Evolutionary conservation across 2,888 invertebrate species (phyloP).

Genomic region (Euplexia lucipara): DNA sequence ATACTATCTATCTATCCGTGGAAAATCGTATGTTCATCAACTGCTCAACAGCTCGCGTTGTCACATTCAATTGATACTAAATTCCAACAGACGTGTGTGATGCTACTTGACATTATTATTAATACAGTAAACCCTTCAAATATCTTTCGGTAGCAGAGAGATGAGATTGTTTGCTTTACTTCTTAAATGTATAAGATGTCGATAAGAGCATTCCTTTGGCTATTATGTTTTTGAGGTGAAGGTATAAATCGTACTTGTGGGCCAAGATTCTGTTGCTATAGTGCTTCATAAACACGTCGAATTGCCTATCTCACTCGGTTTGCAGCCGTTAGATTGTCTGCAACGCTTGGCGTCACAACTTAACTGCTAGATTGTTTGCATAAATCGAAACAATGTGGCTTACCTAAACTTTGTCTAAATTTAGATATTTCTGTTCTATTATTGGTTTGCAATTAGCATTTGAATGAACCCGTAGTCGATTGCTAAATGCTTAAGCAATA

Average conservation of each 20-base stretch:
- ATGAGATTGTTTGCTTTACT: constrained; percentile 22
- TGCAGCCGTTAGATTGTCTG: constrained; percentile 29
- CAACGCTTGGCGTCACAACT: constrained; percentile 30
- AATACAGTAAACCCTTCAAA: constrained; percentile 29
- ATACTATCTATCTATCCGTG: constrained; percentile 8
- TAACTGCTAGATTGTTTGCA: constrained; percentile 42
- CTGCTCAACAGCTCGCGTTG: constrained; percentile 26
- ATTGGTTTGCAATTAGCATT: constrained; percentile 29
- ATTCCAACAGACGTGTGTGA: constrained; percentile 8
- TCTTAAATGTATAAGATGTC: constrained; percentile 1
- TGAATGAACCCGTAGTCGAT: constrained; percentile 11
- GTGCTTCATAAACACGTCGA: constrained; percentile 34
- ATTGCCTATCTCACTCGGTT: constrained; percentile 31
- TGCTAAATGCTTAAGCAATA: constrained; percentile 2
- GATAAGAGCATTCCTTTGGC: constrained; percentile 8
- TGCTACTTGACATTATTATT: constrained; percentile 35
- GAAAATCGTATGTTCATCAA: constrained; percentile 27
- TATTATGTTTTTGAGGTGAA: constrained; percentile 7
- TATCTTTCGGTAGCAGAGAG: neutral
- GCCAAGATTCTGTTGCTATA: neutral
- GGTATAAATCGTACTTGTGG: neutral
- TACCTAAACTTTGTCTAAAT: constrained; percentile 21
- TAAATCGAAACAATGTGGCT: constrained; percentile 13
- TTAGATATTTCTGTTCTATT: constrained; percentile 12
- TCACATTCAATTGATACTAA: constrained; percentile 12